Percentiles rank a stretch among this genome's conserved stretches.
Evolutionary conservation across 2,888 invertebrate genomes (phyloP).

Genomic region (Diogma glabrata): DNA sequence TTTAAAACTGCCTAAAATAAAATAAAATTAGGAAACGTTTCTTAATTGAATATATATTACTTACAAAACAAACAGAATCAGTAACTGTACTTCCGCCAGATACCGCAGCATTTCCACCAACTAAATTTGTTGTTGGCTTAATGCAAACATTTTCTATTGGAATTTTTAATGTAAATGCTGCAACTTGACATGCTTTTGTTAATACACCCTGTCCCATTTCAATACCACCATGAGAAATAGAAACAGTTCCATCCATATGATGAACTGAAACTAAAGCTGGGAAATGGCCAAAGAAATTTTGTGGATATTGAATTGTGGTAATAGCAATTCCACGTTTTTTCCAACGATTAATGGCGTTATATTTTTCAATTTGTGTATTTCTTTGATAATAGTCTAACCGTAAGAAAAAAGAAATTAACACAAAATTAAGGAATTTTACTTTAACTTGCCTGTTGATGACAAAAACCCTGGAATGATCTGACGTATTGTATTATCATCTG

Average conservation of each 20-base stretch:
- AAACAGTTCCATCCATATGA: constrained; percentile 58
- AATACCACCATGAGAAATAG: constrained; percentile 57
- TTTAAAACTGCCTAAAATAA: constrained; percentile 40
- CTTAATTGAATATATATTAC: not conserved
- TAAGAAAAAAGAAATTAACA: too few species aligned
- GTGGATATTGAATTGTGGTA: constrained; percentile 55
- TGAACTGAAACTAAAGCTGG: constrained; percentile 54
- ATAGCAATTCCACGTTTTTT: constrained; percentile 62
- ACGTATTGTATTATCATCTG: constrained; percentile 36
- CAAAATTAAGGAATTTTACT: not conserved
- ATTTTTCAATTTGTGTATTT: constrained; percentile 42
- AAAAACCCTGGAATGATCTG: constrained; percentile 44
- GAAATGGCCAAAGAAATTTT: constrained; percentile 40
- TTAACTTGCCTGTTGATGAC: constrained; percentile 30
- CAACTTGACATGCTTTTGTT: constrained; percentile 64
- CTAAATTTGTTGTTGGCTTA: constrained; percentile 51
- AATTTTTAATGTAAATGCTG: constrained; percentile 57
- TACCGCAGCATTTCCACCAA: constrained; percentile 51
- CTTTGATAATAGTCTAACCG: constrained; percentile 42
- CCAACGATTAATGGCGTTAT: constrained; percentile 64
- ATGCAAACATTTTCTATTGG: constrained; percentile 53
- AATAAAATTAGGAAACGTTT: constrained; percentile 15
- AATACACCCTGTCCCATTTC: constrained; percentile 74
- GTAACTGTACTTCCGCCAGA: constrained; percentile 63
- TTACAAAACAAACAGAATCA: constrained; percentile 48